These are phyloP conservation scores for Masnerella sp. DNA, from an alignment of 2,888 invertebrate genomes.

Conservation along the genomic window DNA sequence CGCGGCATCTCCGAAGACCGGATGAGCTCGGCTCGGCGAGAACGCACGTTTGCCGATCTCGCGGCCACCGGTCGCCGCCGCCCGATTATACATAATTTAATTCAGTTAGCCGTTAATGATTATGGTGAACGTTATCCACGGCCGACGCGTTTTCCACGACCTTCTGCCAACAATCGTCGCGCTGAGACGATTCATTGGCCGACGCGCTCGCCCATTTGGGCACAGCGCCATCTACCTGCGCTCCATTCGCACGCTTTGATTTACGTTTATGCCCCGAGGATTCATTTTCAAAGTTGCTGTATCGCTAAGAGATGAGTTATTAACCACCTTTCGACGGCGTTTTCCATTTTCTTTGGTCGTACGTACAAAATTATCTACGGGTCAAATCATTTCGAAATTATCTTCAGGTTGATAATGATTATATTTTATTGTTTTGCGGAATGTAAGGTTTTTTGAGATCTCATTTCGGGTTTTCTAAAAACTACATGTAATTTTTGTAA, in stretches of 20 bases:
- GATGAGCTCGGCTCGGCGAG: constrained; percentile 65
- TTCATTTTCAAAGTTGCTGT: too few species aligned
- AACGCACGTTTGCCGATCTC: constrained; percentile 68
- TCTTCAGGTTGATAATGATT: too few species aligned
- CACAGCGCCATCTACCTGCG: constrained; percentile 69
- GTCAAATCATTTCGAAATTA: too few species aligned
- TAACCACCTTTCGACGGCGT: too few species aligned
- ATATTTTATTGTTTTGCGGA: too few species aligned
- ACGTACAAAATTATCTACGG: too few species aligned
- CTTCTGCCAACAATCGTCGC: constrained; percentile 44
- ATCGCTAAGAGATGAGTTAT: too few species aligned
- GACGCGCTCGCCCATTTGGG: constrained; percentile 66
- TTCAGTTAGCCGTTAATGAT: constrained; percentile 74
- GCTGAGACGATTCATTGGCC: constrained; percentile 64
- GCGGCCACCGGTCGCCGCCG: constrained; percentile 65
- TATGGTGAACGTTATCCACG: constrained; percentile 64
- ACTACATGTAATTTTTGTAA: too few species aligned
- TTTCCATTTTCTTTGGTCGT: too few species aligned
- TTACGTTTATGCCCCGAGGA: constrained; percentile 64
- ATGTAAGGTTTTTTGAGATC: too few species aligned
- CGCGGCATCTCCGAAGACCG: constrained; percentile 51
- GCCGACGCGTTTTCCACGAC: constrained; percentile 54
- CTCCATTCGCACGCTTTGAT: constrained; percentile 59
- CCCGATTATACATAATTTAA: constrained; percentile 74
- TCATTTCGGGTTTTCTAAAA: too few species aligned